Evolutionary conservation across 2,113 vertebrate genomes (phyloP).

Genomic region (Ramphastos sulfuratus): DNA sequence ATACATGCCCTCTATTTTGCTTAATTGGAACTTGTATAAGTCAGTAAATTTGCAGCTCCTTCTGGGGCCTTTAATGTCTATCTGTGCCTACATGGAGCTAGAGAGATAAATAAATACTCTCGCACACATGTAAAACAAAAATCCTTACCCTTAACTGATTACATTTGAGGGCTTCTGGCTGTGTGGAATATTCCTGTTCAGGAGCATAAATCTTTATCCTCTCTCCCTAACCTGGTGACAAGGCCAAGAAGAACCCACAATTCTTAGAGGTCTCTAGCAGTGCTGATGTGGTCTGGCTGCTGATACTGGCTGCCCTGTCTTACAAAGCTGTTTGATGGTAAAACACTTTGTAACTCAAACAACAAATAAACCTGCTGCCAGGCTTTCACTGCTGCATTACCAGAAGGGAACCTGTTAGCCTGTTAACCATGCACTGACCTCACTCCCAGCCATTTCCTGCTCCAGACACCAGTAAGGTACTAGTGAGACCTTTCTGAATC

Average conservation of each 20-base stretch:
- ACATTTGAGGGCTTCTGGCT: neutral
- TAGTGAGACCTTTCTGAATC: neutral
- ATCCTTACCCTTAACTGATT: neutral
- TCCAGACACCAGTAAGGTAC: neutral
- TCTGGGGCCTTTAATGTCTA: neutral
- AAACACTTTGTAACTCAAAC: neutral
- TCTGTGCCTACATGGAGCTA: neutral
- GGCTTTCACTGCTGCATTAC: neutral
- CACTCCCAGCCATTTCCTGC: neutral
- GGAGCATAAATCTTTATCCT: neutral
- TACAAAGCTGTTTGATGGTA: neutral
- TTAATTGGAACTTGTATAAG: conserved; percentile 33
- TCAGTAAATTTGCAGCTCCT: conserved; percentile 3
- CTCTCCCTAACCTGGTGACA: neutral
- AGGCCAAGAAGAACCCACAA: neutral
- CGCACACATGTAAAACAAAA: neutral
- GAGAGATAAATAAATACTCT: neutral
- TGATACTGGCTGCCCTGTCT: neutral
- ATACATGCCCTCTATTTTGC: conserved; percentile 42
- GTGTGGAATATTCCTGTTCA: neutral
- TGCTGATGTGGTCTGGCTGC: neutral
- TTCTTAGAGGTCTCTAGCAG: neutral
- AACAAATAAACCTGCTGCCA: neutral
- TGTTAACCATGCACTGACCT: neutral
- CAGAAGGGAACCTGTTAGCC: neutral